Evolutionary conservation across 2,888 invertebrate species (phyloP).

Genomic region (Eristalinus sepulchralis): DNA sequence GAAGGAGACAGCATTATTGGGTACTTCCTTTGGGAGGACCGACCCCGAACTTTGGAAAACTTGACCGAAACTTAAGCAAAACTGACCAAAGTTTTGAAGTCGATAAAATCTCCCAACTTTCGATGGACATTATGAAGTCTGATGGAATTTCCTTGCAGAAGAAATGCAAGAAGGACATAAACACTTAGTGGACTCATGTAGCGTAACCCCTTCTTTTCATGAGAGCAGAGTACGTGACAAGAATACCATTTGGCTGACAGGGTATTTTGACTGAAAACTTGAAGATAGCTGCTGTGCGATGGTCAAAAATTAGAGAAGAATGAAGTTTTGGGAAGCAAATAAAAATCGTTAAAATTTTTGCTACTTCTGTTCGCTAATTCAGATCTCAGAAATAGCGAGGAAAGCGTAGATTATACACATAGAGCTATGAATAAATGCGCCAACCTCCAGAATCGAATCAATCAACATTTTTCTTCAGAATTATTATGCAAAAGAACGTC

Average conservation of each 20-base stretch:
- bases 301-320: neutral
- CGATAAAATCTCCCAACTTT: slow-evolving; percentile 48
- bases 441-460: no score
- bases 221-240: slow-evolving; percentile 31
- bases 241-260: slow-evolving; percentile 18
- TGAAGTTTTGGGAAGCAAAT: no score
- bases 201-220: slow-evolving; percentile 21
- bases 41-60: slow-evolving; percentile 3
- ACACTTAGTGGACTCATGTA: neutral
- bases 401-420: no score
- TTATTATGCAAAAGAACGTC: neutral
- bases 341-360: no score
- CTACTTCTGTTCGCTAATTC: no score
- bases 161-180: slow-evolving; percentile 20
- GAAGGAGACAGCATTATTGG: slow-evolving; percentile 46
- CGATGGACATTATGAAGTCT: slow-evolving; percentile 16
- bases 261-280: neutral
- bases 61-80: slow-evolving; percentile 52
- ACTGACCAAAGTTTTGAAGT: slow-evolving; percentile 60
- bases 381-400: no score
- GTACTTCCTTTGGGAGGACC: slow-evolving; percentile 37
- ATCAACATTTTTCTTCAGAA: neutral
- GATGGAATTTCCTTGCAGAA: slow-evolving; percentile 40
- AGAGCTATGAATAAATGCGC: no score
- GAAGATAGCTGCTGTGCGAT: neutral